Conservation (phyloP, 2,113 vertebrate species). For the Stomatorhinus ivindoensis region DNA sequence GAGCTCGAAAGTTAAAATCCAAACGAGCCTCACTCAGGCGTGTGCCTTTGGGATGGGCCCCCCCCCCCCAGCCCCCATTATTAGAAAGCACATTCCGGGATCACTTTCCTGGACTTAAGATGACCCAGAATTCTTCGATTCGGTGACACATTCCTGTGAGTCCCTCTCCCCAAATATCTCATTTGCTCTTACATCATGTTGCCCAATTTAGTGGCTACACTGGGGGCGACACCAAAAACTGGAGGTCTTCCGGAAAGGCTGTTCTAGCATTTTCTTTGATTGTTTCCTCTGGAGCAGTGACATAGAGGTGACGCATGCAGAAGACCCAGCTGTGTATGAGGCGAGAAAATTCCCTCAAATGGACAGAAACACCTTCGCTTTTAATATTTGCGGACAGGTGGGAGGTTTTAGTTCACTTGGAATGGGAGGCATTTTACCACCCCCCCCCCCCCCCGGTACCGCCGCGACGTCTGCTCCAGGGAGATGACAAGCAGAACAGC, state of each 20-base stretch:
- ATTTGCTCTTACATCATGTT: not conserved
- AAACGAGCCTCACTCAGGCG: not conserved
- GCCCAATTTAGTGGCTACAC: not conserved
- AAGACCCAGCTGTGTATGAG: not conserved
- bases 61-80: not conserved
- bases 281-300: not conserved
- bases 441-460: not conserved
- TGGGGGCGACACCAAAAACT: not conserved
- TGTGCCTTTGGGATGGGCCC: too few species aligned
- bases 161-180: not conserved
- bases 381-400: not conserved
- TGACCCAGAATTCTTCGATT: not conserved
- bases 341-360: not conserved
- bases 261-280: not conserved
- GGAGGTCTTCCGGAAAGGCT: not conserved
- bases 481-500: not conserved
- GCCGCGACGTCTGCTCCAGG: not conserved
- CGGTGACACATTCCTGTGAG: not conserved
- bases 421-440: too few species aligned
- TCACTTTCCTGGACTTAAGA: not conserved
- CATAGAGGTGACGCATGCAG: not conserved
- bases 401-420: not conserved
- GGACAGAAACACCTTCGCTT: not conserved
- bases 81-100: not conserved
- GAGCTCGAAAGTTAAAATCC: not conserved